Conservation (phyloP, 2,797 vertebrate species). For the Rousettus madagascariensis region DNA sequence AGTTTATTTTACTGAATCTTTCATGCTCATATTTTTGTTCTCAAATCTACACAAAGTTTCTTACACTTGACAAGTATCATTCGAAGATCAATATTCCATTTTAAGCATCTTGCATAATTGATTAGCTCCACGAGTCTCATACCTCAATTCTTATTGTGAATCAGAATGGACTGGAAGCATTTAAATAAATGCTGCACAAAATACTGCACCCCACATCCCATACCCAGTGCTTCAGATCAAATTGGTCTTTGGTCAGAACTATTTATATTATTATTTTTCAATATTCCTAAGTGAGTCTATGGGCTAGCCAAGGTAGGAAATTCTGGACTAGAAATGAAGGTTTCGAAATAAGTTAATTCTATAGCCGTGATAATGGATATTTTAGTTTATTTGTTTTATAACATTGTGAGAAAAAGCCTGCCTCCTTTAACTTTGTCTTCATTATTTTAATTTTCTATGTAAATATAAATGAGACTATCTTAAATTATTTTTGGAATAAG, state of each 20-base stretch:
- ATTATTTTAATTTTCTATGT: background rate
- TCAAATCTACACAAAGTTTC: slow-evolving; percentile 32
- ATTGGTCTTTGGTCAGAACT: background rate
- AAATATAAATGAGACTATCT: background rate
- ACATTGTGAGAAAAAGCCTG: background rate
- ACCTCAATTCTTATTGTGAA: background rate
- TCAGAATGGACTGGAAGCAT: background rate
- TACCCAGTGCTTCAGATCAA: background rate
- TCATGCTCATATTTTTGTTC: slow-evolving; percentile 39
- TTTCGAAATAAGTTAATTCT: slow-evolving; percentile 24
- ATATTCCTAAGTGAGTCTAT: background rate
- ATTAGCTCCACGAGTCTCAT: background rate
- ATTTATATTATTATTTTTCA: background rate
- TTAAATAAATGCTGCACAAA: background rate
- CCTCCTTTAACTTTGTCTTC: background rate
- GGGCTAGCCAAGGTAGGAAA: background rate
- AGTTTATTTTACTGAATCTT: slow-evolving; percentile 56
- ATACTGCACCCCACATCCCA: background rate
- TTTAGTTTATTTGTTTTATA: slow-evolving; percentile 15
- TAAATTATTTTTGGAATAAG: slow-evolving; percentile 27
- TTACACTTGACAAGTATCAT: background rate
- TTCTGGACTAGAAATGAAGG: background rate
- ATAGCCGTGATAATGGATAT: background rate
- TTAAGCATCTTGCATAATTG: background rate
- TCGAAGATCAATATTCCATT: background rate